Conservation (phyloP, 2,113 vertebrate species). For the Semnornis frantzii region DNA sequence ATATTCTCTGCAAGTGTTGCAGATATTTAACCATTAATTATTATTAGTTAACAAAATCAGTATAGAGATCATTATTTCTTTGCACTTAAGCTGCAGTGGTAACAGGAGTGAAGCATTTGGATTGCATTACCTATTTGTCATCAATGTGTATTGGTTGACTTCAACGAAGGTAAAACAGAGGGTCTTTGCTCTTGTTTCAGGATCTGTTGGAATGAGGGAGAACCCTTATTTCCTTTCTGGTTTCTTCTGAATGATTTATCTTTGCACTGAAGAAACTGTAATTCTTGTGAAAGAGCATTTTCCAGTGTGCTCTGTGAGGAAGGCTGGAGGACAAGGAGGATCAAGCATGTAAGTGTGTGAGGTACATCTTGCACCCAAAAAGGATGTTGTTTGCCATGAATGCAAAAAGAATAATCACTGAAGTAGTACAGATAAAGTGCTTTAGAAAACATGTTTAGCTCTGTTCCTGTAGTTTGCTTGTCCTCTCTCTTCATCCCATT, state of each 20-base stretch:
- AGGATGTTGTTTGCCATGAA: background rate
- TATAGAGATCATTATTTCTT: background rate
- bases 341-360: background rate
- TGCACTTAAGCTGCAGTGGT: background rate
- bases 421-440: background rate
- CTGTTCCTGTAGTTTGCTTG: background rate
- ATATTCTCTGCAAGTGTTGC: background rate
- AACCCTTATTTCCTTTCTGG: background rate
- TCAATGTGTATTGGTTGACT: background rate
- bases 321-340: background rate
- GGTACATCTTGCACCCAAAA: background rate
- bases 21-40: background rate
- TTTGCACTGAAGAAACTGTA: background rate
- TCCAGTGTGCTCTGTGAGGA: background rate
- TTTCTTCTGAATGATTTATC: background rate
- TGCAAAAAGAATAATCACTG: background rate
- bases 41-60: background rate
- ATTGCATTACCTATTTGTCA: background rate
- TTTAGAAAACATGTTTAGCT: background rate
- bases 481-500: background rate
- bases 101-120: background rate
- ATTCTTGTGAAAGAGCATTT: background rate
- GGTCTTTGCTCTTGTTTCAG: background rate
- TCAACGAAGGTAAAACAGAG: background rate
- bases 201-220: background rate